A percentile compares a stretch with the other conserved stretches of the same genome.
phyloP scores from a whole-genome alignment of 2,113 vertebrate genomes.

The Leiothrix lutea region DNA sequence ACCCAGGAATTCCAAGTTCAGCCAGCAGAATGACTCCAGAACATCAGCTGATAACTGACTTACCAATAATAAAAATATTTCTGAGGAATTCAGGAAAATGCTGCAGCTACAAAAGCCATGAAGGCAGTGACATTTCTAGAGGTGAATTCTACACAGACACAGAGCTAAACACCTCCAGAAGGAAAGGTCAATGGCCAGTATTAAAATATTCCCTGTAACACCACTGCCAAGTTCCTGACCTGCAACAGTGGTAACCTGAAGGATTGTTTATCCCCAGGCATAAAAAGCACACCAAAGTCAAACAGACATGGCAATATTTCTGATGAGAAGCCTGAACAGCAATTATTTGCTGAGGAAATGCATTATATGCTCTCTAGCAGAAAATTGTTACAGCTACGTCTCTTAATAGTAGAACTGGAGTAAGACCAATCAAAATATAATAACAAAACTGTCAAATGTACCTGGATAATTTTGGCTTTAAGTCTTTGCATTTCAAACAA shows the following conservation, averaged over 20 bases:
- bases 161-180: neutral
- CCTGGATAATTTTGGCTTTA: neutral
- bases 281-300: neutral
- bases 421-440: neutral
- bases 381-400: neutral
- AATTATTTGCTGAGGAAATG: neutral
- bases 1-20: neutral
- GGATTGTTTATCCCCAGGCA: neutral
- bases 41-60: neutral
- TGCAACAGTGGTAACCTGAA: rapidly evolving
- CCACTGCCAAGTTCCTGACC: neutral
- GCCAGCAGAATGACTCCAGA: neutral
- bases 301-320: neutral
- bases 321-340: neutral
- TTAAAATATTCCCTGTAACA: neutral
- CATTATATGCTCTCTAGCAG: neutral
- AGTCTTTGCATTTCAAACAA: neutral
- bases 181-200: neutral
- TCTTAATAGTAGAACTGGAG: neutral
- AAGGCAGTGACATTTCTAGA: neutral
- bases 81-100: neutral
- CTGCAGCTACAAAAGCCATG: neutral
- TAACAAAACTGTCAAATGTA: neutral
- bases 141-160: neutral
- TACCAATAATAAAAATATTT: neutral